A percentile compares a stretch with the other conserved stretches of the same genome.
Evolutionary conservation across 1,140 invertebrate species (phyloP).

Genomic region (Cotesia chilonis): DNA sequence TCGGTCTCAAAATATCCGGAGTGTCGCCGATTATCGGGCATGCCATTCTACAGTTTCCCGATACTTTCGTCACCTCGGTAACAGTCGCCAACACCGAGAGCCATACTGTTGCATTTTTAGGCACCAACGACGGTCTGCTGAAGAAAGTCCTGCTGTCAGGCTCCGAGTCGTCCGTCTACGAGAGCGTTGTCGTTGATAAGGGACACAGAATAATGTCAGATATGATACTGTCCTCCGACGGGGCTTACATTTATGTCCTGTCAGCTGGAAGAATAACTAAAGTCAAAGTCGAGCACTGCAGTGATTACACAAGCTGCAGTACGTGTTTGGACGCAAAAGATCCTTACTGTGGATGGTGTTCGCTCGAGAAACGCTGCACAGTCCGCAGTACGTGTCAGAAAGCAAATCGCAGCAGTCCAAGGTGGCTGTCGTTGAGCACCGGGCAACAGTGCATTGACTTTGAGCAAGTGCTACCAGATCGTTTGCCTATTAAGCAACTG

Average conservation of each 20-base stretch:
- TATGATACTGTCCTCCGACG: constrained; percentile 79
- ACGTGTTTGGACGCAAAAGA: constrained; percentile 90
- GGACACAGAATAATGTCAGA: constrained; percentile 83
- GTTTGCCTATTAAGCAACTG: constrained; percentile 86
- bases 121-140: constrained; percentile 79
- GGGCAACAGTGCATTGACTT: constrained; percentile 96
- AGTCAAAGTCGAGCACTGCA: constrained; percentile 92
- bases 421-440: constrained; percentile 91
- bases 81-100: constrained; percentile 84
- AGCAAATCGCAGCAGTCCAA: constrained; percentile 85
- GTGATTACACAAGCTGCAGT: constrained; percentile 87
- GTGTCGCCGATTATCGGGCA: constrained; percentile 79
- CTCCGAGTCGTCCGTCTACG: constrained; percentile 77
- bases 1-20: constrained; percentile 91
- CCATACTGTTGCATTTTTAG: constrained; percentile 91
- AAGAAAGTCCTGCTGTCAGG: constrained; percentile 83
- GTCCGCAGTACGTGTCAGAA: constrained; percentile 88
- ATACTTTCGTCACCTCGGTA: constrained; percentile 83
- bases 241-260: constrained; percentile 78
- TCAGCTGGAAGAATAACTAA: constrained; percentile 83
- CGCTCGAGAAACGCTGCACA: constrained; percentile 91
- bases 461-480: constrained; percentile 89
- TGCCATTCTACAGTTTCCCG: constrained; percentile 79
- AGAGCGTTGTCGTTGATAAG: constrained; percentile 76
- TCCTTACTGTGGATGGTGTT: constrained; percentile 99